Conservation (phyloP, 2,797 vertebrate genomes). For the Sternotherus odoratus region DNA sequence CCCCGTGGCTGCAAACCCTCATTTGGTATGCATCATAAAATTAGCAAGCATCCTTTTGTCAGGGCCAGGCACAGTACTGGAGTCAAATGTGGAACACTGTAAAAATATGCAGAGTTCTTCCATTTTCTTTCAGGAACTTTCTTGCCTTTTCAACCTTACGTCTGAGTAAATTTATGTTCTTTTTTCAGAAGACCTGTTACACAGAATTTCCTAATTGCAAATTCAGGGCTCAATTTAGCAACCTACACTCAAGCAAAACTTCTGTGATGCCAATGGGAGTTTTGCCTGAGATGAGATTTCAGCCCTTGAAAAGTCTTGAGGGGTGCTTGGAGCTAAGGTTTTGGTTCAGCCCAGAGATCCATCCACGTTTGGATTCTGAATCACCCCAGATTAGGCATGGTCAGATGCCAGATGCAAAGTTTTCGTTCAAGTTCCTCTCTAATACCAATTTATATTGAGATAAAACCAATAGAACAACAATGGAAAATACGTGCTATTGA, state of each 20-base stretch:
- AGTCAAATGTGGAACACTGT: conserved; percentile 64
- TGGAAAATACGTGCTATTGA: not conserved
- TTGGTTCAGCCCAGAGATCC: not conserved
- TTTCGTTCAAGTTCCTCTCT: not conserved
- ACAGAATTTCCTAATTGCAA: not conserved
- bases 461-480: not conserved
- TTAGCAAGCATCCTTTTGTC: conserved; percentile 78
- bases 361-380: not conserved
- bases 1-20: conserved; percentile 78
- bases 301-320: not conserved
- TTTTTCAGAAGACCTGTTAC: not conserved
- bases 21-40: conserved; percentile 89
- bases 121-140: conserved; percentile 20
- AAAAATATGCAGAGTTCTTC: conserved; percentile 59
- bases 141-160: not conserved
- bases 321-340: not conserved
- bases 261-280: not conserved
- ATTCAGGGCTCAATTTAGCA: not conserved
- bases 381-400: not conserved
- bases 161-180: not conserved
- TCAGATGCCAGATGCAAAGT: rapidly evolving
- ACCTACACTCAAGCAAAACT: not conserved
- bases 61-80: conserved; percentile 80
- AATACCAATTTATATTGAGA: not conserved
- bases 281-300: conserved; percentile 24